These are phyloP conservation scores for Mesorhabditis belari DNA, from an alignment of 2,888 invertebrate species.

Conservation along the genomic window DNA sequence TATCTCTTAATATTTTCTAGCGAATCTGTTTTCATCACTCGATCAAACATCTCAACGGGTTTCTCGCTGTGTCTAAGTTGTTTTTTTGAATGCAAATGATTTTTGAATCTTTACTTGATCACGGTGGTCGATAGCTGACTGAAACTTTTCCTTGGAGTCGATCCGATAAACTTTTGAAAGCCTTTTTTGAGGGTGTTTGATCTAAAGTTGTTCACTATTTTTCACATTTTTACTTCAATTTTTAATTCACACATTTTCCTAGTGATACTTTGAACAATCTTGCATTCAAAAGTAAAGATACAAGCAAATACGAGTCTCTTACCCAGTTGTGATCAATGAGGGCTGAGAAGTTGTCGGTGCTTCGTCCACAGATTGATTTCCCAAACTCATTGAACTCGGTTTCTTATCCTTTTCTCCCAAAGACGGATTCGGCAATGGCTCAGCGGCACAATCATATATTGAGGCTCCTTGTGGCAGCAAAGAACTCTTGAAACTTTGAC, in stretches of 20 bases:
- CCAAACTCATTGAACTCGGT: neutral
- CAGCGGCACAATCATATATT: neutral
- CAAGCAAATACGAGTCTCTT: neutral
- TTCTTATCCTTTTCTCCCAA: neutral
- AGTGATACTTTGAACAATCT: neutral
- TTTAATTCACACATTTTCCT: neutral
- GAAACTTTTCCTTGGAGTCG: neutral
- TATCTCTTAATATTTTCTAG: neutral
- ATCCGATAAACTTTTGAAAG: neutral
- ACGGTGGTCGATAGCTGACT: neutral
- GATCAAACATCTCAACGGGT: neutral
- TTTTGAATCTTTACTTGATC: neutral
- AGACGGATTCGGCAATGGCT: neutral
- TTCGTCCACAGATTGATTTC: neutral
- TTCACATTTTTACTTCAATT: no score
- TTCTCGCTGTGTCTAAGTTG: neutral
- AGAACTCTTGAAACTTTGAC: neutral
- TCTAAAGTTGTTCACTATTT: neutral
- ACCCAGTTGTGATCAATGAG: neutral
- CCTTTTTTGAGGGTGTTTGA: neutral
- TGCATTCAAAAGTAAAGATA: neutral
- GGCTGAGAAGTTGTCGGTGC: neutral
- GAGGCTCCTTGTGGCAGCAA: neutral
- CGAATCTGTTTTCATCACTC: neutral
- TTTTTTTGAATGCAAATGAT: neutral